Evolutionary conservation across 2,797 vertebrate genomes (phyloP).

Genomic region (Rhabdophis nuchalis): DNA sequence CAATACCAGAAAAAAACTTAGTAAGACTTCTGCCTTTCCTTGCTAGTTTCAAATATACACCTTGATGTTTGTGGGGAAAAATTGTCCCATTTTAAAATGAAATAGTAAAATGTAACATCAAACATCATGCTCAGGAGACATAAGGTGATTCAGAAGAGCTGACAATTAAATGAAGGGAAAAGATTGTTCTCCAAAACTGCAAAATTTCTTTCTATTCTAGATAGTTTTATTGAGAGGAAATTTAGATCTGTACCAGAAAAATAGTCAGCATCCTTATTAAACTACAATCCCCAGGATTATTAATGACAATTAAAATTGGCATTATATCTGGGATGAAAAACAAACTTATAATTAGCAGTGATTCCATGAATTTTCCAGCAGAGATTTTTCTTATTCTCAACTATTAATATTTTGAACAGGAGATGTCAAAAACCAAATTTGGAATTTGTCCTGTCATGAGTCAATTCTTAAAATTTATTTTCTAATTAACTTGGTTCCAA

Average conservation of each 20-base stretch:
- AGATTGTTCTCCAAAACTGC: not conserved
- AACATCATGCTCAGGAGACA: not conserved
- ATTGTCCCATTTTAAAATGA: not conserved
- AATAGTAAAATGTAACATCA: not conserved
- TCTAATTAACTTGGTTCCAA: not conserved
- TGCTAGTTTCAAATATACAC: not conserved
- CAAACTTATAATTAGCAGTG: not conserved
- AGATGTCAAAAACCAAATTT: not conserved
- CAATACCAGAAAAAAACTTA: not conserved
- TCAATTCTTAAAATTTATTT: not conserved
- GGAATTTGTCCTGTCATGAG: not conserved
- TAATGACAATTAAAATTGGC: not conserved
- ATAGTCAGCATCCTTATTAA: not conserved
- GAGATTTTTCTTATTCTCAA: not conserved
- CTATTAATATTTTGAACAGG: not conserved
- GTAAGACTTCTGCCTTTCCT: not conserved
- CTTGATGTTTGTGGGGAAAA: not conserved
- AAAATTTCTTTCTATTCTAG: not conserved
- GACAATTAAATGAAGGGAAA: not conserved
- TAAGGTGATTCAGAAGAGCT: not conserved
- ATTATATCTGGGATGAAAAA: not conserved
- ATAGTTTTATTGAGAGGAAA: not conserved
- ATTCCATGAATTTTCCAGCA: not conserved
- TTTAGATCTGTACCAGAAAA: not conserved
- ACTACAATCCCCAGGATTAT: not conserved